Evolutionary conservation across 2,113 vertebrate genomes (phyloP).

Genomic region (Paracanthobrama guichenoti): DNA sequence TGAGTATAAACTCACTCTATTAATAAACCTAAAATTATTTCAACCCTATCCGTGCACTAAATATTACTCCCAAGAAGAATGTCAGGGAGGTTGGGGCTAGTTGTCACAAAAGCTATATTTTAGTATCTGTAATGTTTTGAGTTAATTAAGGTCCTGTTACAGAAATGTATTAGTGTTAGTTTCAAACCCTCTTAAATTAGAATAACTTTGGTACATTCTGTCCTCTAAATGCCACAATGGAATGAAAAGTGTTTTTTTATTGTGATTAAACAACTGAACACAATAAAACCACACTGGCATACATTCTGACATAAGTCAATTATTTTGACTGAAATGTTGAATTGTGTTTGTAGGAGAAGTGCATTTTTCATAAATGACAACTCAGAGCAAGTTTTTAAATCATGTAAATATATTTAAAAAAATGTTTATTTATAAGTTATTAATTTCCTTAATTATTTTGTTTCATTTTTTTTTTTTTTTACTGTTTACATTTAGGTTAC

Average conservation of each 20-base stretch:
- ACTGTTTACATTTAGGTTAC: background rate
- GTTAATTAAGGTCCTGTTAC: background rate
- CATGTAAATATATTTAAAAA: background rate
- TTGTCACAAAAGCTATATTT: background rate
- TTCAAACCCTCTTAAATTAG: background rate
- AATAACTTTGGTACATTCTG: background rate
- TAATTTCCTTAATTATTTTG: background rate
- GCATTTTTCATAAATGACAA: background rate
- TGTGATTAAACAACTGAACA: background rate
- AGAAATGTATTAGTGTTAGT: background rate
- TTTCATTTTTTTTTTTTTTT: background rate
- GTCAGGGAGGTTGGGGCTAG: background rate
- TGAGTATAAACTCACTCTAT: constrained; percentile 71
- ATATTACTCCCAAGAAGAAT: constrained; percentile 29
- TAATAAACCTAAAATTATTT: constrained; percentile 68
- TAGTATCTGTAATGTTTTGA: background rate
- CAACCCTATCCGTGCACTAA: constrained; percentile 54
- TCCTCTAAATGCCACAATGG: background rate
- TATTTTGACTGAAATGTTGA: background rate
- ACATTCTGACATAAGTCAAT: background rate
- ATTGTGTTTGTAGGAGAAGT: background rate
- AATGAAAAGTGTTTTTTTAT: background rate
- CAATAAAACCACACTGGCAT: background rate
- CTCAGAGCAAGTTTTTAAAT: background rate
- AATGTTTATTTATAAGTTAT: background rate